Conservation (phyloP, 2,888 invertebrate species). For the Carabus problematicus region DNA sequence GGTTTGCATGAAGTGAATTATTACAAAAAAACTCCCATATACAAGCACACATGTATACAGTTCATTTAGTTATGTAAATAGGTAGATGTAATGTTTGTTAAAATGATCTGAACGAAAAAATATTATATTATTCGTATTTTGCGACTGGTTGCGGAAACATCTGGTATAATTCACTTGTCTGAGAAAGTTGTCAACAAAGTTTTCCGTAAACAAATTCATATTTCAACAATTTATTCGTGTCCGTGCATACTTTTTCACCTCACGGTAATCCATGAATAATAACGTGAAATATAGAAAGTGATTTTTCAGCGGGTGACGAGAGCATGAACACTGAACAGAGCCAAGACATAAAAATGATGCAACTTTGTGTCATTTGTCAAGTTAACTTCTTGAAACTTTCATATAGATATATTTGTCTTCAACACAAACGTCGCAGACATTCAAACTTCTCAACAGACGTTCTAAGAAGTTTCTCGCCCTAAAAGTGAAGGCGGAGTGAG, state of each 20-base stretch:
- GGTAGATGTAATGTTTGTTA: no score
- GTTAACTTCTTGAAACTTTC: constrained; percentile 35
- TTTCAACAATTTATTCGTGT: constrained; percentile 7
- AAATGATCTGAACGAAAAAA: no score
- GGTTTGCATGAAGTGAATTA: no score
- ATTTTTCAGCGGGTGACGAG: constrained; percentile 25
- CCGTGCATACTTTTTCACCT: constrained; percentile 20
- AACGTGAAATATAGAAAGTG: constrained; percentile 24
- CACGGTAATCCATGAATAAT: constrained; percentile 22
- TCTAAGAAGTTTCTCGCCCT: no score
- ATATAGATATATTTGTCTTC: constrained; percentile 35
- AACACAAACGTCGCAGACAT: neutral
- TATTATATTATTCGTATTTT: no score
- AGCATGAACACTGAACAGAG: constrained; percentile 8
- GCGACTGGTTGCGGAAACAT: no score
- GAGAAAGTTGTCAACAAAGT: neutral
- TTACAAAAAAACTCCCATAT: no score
- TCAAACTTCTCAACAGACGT: constrained; percentile 9
- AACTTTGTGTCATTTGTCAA: constrained; percentile 33
- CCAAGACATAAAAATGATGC: constrained; percentile 15
- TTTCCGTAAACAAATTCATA: constrained; percentile 2
- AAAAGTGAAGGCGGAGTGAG: no score
- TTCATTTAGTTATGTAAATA: no score
- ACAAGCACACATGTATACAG: no score
- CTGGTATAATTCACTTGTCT: no score